Conservation (phyloP, 2,888 invertebrate species). For the Serrognathus titanus region DNA sequence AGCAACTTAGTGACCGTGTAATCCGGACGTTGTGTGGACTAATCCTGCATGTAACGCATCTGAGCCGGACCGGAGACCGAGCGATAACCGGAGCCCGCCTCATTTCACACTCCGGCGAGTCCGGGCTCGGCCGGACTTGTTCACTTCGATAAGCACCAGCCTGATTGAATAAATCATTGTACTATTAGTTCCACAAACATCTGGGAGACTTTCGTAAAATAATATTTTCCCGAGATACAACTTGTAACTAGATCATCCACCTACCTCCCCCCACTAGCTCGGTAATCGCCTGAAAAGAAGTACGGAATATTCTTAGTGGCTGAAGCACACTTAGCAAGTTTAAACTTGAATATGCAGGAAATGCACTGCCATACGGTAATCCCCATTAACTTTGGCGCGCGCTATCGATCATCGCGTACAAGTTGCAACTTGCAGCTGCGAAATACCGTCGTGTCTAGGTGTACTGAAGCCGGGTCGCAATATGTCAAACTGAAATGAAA, state of each 20-base stretch:
- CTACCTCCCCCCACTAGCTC: no score
- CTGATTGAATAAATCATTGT: slow-evolving; percentile 42
- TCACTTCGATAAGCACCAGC: slow-evolving; percentile 36
- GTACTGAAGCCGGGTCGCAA: slow-evolving; percentile 5
- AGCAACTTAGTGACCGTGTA: slow-evolving; percentile 39
- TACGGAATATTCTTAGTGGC: no score
- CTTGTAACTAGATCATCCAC: no score
- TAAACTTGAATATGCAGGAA: no score
- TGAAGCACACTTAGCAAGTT: no score
- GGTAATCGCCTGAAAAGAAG: no score
- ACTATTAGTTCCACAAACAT: slow-evolving; percentile 39
- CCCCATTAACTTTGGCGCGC: not conserved
- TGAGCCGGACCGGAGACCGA: slow-evolving; percentile 27
- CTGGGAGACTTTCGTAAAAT: slow-evolving; percentile 4
- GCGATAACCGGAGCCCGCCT: slow-evolving; percentile 34
- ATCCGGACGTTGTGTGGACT: slow-evolving; percentile 38
- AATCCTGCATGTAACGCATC: slow-evolving; percentile 38
- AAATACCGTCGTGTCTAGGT: not conserved
- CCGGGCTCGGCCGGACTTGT: slow-evolving; percentile 34
- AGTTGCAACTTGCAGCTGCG: not conserved
- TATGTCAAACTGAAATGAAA: slow-evolving; percentile 19
- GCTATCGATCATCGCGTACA: not conserved
- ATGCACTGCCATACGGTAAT: not conserved
- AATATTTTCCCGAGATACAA: no score
- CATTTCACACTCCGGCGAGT: slow-evolving; percentile 39